Conservation (phyloP, 2,888 invertebrate genomes). For the Brachylomia viminalis region DNA sequence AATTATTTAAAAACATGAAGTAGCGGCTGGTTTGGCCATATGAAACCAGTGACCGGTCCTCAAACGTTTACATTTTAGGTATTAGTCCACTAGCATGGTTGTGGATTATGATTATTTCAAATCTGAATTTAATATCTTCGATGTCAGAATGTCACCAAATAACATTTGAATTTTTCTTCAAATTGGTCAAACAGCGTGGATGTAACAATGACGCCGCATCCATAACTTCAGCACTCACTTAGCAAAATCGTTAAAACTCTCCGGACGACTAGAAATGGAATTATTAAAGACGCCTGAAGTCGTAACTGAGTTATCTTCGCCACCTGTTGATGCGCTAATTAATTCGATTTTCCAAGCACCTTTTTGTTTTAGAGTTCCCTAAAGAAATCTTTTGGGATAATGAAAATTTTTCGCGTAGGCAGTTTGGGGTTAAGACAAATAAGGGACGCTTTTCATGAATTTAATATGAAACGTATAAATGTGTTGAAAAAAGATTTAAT, state of each 20-base stretch:
- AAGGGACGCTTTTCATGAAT: not conserved
- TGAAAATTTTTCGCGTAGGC: conserved; percentile 1
- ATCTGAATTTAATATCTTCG: not conserved
- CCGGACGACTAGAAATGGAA: conserved; percentile 81
- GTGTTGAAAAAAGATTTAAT: conserved; percentile 7
- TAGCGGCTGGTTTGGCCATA: too few species aligned
- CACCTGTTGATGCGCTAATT: conserved; percentile 88
- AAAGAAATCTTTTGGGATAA: conserved; percentile 52
- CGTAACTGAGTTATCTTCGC: conserved; percentile 81
- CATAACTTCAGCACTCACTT: conserved; percentile 31
- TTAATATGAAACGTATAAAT: not conserved
- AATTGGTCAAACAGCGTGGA: not conserved
- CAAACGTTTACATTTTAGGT: too few species aligned
- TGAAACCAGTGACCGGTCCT: too few species aligned
- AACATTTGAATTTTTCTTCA: not conserved
- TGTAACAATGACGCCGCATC: conserved; percentile 33
- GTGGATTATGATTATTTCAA: too few species aligned
- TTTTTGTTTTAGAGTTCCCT: conserved; percentile 71
- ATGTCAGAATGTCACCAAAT: too few species aligned
- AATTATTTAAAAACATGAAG: too few species aligned
- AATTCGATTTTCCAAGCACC: conserved; percentile 83
- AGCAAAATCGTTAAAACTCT: conserved; percentile 82
- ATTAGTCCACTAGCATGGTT: too few species aligned
- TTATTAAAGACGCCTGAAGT: conserved; percentile 82
- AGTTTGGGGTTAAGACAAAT: conserved; percentile 32